Conservation (phyloP, 92 coral and sea anemone genomes). For the Diadumene lineata region DNA sequence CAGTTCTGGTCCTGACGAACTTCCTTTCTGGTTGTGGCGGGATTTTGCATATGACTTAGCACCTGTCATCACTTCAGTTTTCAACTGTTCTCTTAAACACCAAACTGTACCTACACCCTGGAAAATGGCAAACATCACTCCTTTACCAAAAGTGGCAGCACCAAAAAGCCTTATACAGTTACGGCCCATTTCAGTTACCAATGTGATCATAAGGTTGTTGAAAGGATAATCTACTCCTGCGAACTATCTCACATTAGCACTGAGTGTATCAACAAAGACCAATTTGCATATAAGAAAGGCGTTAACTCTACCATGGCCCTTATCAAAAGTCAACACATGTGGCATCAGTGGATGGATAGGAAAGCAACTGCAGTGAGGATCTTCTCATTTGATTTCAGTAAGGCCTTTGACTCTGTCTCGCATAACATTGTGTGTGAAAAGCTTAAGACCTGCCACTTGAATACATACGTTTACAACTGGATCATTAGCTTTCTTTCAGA, state of each 20-base stretch:
- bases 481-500: slow-evolving; percentile 21
- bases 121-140: slow-evolving; percentile 37
- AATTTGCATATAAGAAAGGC: slow-evolving; percentile 6
- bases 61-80: slow-evolving; percentile 42
- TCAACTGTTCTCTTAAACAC: slow-evolving; percentile 35
- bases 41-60: slow-evolving; percentile 53
- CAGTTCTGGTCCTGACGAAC: slow-evolving; percentile 50
- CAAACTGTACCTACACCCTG: slow-evolving; percentile 42
- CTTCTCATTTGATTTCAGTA: slow-evolving; percentile 20
- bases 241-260: slow-evolving; percentile 6
- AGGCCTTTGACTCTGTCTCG: slow-evolving; percentile 19
- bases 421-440: neutral
- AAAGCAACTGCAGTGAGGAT: neutral
- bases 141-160: slow-evolving; percentile 45
- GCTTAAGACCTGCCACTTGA: neutral
- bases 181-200: slow-evolving; percentile 33
- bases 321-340: neutral
- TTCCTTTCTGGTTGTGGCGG: slow-evolving; percentile 53
- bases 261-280: slow-evolving; percentile 20
- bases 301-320: neutral
- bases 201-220: slow-evolving; percentile 33
- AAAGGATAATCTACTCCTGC: slow-evolving; percentile 13
- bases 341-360: neutral
- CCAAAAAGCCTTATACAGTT: slow-evolving; percentile 20
- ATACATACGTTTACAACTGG: slow-evolving; percentile 16